Evolutionary conservation across 2,888 invertebrate genomes (phyloP).

Genomic region (Leptinotarsa tumamoca): DNA sequence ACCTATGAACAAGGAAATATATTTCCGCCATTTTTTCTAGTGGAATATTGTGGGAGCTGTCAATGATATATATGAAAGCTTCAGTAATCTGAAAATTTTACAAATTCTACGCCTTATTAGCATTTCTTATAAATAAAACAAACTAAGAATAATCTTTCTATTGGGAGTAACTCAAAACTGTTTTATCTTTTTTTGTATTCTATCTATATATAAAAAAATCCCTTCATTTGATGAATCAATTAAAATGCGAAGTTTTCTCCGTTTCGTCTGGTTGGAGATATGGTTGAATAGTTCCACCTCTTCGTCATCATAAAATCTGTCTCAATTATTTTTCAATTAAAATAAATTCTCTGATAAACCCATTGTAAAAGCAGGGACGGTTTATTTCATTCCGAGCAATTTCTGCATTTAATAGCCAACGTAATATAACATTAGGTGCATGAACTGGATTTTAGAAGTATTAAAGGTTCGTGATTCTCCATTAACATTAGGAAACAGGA

Average conservation of each 20-base stretch:
- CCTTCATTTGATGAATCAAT: not conserved
- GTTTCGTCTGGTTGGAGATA: not conserved
- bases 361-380: not conserved
- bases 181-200: too few relatives aligned
- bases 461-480: not conserved
- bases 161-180: too few relatives aligned
- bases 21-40: too few relatives aligned
- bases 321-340: slow-evolving; percentile 13
- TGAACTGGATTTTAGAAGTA: not conserved
- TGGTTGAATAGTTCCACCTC: slow-evolving; percentile 1
- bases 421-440: not conserved
- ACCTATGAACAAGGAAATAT: too few relatives aligned
- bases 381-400: not conserved
- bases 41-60: too few relatives aligned
- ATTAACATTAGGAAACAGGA: not conserved
- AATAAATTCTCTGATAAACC: not conserved
- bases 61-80: too few relatives aligned
- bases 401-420: slow-evolving; percentile 1
- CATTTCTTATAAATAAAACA: too few relatives aligned
- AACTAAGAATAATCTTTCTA: too few relatives aligned
- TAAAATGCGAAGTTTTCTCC: not conserved
- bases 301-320: not conserved
- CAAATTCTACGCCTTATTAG: too few relatives aligned
- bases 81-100: too few relatives aligned
- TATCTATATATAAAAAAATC: too few relatives aligned